A percentile compares a stretch with the other conserved stretches of the same genome.
Evolutionary conservation across 2,888 invertebrate species (phyloP).

Genomic region (Oegoconia quadripuncta): DNA sequence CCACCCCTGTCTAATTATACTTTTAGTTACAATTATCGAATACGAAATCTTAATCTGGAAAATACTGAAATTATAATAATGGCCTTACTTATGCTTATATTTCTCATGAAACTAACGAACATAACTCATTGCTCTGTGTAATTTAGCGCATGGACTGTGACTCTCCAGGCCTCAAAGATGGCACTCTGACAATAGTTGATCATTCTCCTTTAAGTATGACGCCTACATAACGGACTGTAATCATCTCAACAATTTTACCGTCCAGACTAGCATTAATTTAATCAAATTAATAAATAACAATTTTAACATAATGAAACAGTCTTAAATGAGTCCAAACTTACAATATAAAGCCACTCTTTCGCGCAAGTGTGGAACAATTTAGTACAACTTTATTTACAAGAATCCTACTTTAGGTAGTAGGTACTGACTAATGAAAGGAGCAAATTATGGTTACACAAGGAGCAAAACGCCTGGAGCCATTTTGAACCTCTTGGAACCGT

Average conservation of each 20-base stretch:
- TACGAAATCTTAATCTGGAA: too few species aligned
- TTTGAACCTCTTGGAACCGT: too few species aligned
- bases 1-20: too few species aligned
- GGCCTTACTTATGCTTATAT: too few species aligned
- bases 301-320: conserved; percentile 49
- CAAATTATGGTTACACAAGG: conserved; percentile 33
- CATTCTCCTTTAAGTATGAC: conserved; percentile 23
- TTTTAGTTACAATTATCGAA: too few species aligned
- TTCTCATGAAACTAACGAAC: too few species aligned
- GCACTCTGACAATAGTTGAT: conserved; percentile 11
- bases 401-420: conserved; percentile 17
- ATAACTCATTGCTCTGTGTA: too few species aligned
- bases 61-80: too few species aligned
- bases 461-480: conserved; percentile 24
- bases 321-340: conserved; percentile 26
- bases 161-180: conserved; percentile 10
- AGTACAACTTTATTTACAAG: conserved; percentile 21
- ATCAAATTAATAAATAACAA: conserved; percentile 42
- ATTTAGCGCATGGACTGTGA: background rate
- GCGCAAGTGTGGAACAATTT: conserved; percentile 18
- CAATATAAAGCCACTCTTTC: conserved; percentile 12
- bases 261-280: conserved; percentile 49
- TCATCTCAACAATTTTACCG: conserved; percentile 31
- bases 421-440: conserved; percentile 41
- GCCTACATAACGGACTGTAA: conserved; percentile 31